phyloP scores from a whole-genome alignment of 2,113 vertebrate genomes.

The Chloropsis hardwickii region DNA sequence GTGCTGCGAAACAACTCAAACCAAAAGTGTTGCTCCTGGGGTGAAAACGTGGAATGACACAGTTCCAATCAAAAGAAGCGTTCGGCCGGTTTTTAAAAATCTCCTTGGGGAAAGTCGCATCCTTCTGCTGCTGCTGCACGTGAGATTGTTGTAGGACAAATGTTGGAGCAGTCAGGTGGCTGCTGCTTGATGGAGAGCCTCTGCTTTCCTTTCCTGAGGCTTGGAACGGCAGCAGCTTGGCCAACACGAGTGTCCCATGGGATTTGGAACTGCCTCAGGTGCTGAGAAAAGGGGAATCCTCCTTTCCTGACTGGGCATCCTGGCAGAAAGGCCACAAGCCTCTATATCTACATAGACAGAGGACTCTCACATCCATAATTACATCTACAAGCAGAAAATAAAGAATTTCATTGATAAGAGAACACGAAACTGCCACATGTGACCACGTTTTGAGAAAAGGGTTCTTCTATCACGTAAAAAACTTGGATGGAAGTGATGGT shows the following conservation, averaged over 20 bases:
- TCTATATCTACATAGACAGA: not conserved
- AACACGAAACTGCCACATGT: not conserved
- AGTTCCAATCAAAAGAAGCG: fast-evolving
- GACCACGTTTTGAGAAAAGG: not conserved
- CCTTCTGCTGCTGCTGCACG: not conserved
- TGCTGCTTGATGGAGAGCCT: not conserved
- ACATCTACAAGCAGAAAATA: not conserved
- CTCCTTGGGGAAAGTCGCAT: not conserved
- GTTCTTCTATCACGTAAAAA: not conserved
- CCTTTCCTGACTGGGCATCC: not conserved
- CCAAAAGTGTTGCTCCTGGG: not conserved
- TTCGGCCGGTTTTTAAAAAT: fast-evolving
- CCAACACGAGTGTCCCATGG: fast-evolving
- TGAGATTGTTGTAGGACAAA: fast-evolving
- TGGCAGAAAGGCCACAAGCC: not conserved
- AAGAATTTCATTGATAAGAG: not conserved
- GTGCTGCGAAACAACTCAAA: not conserved
- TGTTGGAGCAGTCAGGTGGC: not conserved
- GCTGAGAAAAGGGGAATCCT: not conserved
- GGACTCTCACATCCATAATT: too few species aligned
- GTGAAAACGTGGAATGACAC: not conserved
- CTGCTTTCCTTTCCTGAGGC: not conserved
- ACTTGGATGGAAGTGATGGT: not conserved
- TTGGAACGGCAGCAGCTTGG: not conserved
- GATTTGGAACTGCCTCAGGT: not conserved